These are phyloP conservation scores for Corythaeola cristata DNA, from an alignment of 2,113 vertebrate species.

Conservation along the genomic window DNA sequence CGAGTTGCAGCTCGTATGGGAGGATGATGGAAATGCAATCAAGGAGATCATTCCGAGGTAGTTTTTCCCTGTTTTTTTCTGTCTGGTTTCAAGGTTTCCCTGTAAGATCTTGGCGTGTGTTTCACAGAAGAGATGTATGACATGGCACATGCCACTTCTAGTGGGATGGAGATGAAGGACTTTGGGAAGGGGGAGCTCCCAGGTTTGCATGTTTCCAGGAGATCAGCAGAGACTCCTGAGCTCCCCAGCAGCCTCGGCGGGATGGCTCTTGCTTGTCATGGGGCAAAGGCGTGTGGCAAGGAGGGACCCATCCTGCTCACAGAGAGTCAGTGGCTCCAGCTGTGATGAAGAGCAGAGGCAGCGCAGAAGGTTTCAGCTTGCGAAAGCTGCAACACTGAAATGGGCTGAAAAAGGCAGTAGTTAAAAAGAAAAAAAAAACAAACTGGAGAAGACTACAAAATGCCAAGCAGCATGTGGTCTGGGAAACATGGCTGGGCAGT, in stretches of 20 bases:
- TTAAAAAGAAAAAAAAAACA: background rate
- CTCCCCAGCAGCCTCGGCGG: too few relatives aligned
- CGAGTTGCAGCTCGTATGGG: background rate
- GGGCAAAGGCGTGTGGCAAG: background rate
- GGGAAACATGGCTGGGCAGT: background rate
- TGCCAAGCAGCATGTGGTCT: background rate
- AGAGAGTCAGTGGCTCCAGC: background rate
- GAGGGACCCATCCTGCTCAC: background rate
- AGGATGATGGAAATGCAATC: background rate
- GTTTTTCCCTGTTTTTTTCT: background rate
- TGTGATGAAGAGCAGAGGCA: background rate
- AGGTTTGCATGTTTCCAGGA: background rate
- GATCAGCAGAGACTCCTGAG: background rate
- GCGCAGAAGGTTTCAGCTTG: background rate
- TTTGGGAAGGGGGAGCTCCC: background rate
- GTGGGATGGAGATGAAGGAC: background rate
- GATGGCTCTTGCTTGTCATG: background rate
- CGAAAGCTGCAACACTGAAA: background rate
- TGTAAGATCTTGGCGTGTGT: background rate
- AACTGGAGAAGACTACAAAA: background rate
- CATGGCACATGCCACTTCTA: fast-evolving
- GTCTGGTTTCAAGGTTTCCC: background rate
- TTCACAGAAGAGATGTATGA: background rate
- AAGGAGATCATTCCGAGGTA: background rate
- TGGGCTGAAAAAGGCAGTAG: background rate